A percentile compares a stretch with the other conserved stretches of the same genome.
Conservation (phyloP, 1,140 invertebrate species). For the Drosophila nigrodunni region DNA sequence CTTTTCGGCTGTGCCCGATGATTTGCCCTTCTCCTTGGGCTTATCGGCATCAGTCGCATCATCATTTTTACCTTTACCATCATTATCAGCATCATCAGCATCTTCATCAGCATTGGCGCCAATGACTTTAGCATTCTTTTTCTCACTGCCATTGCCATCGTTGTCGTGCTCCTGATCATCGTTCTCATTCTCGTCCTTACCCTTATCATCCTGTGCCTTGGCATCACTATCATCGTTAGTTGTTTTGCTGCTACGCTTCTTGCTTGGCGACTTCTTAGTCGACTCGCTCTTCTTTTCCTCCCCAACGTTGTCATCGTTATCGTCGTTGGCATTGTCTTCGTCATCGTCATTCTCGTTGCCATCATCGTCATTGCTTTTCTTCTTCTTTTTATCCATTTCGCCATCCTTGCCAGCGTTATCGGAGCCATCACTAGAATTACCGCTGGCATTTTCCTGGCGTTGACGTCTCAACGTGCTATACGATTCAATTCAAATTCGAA, state of each 20-base stretch:
- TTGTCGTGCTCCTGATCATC: constrained; percentile 84
- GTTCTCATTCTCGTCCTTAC: constrained; percentile 81
- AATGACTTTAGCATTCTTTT: constrained; percentile 74
- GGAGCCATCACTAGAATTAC: constrained; percentile 66
- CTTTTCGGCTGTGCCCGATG: constrained; percentile 48
- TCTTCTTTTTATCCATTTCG: constrained; percentile 60
- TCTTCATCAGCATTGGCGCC: constrained; percentile 85
- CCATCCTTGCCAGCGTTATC: constrained; percentile 71
- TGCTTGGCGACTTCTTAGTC: constrained; percentile 62
- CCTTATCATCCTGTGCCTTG: constrained; percentile 62
- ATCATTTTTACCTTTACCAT: constrained; percentile 56
- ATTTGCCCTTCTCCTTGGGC: constrained; percentile 65
- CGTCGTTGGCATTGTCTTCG: constrained; percentile 50
- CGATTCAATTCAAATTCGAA: constrained; percentile 64
- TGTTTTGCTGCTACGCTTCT: constrained; percentile 65
- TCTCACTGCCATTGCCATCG: constrained; percentile 84
- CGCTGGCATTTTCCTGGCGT: constrained; percentile 75
- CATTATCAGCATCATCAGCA: constrained; percentile 84
- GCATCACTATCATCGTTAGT: constrained; percentile 69
- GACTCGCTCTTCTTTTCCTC: constrained; percentile 62
- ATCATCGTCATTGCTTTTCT: constrained; percentile 69
- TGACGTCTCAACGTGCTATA: constrained; percentile 82
- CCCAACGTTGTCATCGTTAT: constrained; percentile 47
- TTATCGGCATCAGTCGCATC: constrained; percentile 55
- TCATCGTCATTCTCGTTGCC: constrained; percentile 55